Base-by-base conservation (phyloP, 2,888 invertebrate species). In the Liopterus haemorrhoidalis region DNA sequence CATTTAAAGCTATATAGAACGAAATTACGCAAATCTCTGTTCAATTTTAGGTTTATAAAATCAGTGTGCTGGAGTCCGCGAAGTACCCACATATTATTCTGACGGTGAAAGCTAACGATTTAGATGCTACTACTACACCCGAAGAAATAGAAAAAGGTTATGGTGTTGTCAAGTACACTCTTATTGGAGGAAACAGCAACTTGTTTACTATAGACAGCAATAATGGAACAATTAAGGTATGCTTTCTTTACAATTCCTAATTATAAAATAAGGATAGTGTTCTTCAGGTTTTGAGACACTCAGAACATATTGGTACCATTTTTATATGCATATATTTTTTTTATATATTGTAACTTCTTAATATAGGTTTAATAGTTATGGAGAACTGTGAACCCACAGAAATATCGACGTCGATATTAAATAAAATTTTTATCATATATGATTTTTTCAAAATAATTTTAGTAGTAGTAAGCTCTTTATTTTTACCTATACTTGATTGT, bases 161-260 rank as follows among this genome's bases (percentile, higher is more conserved):
- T 58, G 83, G 85, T 0, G 76, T 78, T 41, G 72, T 91, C 2
- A 65, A 76, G 27, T 91, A 89, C 57, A 73, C 78, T 0, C 60
- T 91, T 18, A 76, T 78, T 30, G 86, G 85, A 18, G 84, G 86
- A 57, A 82, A 82, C 57, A 78, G 84, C 0, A 77, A 79, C 51
- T 66, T 83, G 4, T 89, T 91, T 55, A 74, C 72, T 4, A 82
- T 90, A 22, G 77, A 88, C 59, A 74, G 79, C 18, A 54, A 72
- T 1, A 79, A 76, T n/a, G 86, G 86, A 2, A 74, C 76, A 25
- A 78, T 87, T 44, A 71, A 74, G 67, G 79, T 80, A 60, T 49
- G 50, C 30, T n/a, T 54, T 54, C 18, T 37, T 19, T 3, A 21
- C 20, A 12, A 20, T 12, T 11, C 2, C 9, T 14, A 20, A 39